Evolutionary conservation across 2,797 vertebrate species (phyloP), one percentile per base, ranked within the genome.

Genomic region (Setipinna tenuifilis): DNA sequence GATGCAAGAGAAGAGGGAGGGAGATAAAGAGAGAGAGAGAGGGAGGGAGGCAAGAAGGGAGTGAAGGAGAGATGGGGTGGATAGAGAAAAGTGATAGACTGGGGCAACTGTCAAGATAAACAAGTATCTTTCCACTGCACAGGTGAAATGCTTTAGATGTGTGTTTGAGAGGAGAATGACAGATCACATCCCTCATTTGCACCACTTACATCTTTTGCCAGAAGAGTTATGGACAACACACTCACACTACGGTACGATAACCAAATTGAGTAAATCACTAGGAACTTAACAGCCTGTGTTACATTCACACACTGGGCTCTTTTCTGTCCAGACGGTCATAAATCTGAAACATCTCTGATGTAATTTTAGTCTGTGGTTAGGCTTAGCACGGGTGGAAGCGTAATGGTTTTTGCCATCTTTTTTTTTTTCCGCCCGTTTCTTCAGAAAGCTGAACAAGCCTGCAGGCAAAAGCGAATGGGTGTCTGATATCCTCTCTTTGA

Each of bases 21-120:
- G 78, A 87, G 75, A 65, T 83, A 75, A 85, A 85, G 17, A 82
- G 71, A 84, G 31, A 83, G 81, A 12, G 48, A 68, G 68, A 68
- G 81, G 83, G 31, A 85, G 16, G 58, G 48, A 54, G 50, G 50
- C 14, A 54, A 9, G 50, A 54, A 54, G 9, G 14, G 14, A 54
- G 9, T 54, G 83, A 35, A 21, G 9, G 71, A 7, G 31, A 75
- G 68, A 41, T 75, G 0, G 68, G 14, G 19, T 35, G 71, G 61
- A 23, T 10, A 31, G 35, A 71, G 68, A 71, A 35, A 71, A 71
- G 68, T 71, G 68, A 71, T 35, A 71, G 68, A 35, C 68, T 14
- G 23, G 23, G 23, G 62, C 23, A 25, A n/a, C 23, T 3, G n/a
- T n/a, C 68, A 71, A 71, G 82, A n/a, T 62, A 83, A 83, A 83